Evolutionary conservation across 2,113 vertebrate genomes (phyloP).

Genomic region (Petrocephalus microphthalmus): DNA sequence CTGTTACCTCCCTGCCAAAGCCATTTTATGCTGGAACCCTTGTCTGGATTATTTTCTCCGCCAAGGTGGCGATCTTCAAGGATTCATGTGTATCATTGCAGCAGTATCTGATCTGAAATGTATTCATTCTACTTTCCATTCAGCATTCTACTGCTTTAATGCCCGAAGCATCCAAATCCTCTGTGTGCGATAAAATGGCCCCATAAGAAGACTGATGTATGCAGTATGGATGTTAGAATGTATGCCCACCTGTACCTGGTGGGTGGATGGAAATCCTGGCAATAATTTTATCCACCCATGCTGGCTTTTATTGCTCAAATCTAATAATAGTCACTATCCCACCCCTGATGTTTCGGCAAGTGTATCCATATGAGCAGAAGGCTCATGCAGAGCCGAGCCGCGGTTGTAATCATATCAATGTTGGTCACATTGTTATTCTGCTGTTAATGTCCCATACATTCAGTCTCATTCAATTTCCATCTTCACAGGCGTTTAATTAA

Average conservation of each 20-base stretch:
- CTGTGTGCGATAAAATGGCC: neutral
- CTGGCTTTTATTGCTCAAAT: neutral
- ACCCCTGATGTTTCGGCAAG: neutral
- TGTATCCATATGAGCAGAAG: neutral
- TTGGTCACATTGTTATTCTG: neutral
- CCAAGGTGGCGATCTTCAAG: neutral
- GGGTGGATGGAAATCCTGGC: neutral
- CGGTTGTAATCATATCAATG: neutral
- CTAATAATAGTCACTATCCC: neutral
- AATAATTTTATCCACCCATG: neutral
- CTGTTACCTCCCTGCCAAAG: too few relatives aligned
- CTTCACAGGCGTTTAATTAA: neutral
- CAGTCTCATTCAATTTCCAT: neutral
- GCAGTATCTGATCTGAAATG: neutral
- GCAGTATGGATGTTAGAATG: neutral
- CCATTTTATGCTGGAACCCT: too few relatives aligned
- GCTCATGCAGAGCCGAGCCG: neutral
- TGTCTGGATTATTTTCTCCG: too few relatives aligned
- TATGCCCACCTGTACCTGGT: neutral
- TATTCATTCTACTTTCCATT: neutral
- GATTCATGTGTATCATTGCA: neutral
- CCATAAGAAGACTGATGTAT: neutral
- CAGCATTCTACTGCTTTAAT: neutral
- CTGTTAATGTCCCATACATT: neutral
- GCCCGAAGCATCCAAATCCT: neutral